These are phyloP conservation scores for Heteronetta atricapilla DNA, from an alignment of 2,113 vertebrate species.

Conservation along the genomic window DNA sequence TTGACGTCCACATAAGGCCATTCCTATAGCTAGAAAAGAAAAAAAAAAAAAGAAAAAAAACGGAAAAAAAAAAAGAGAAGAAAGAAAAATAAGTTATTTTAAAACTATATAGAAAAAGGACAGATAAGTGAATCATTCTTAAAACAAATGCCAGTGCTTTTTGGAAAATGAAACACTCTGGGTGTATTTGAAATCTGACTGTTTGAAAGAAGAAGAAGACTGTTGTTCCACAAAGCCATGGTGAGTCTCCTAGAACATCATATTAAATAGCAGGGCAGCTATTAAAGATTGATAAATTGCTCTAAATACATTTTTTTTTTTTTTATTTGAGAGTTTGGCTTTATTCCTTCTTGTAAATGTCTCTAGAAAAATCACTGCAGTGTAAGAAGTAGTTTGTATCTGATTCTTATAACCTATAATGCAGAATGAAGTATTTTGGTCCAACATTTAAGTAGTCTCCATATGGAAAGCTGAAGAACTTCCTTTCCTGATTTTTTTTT, in stretches of 20 bases:
- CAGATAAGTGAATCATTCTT: background rate
- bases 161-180: conserved; percentile 29
- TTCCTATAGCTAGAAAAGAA: background rate
- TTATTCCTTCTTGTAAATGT: conserved; percentile 45
- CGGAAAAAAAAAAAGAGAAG: background rate
- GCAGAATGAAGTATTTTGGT: background rate
- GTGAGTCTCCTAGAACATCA: conserved; percentile 15
- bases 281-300: conserved; percentile 49
- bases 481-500: background rate
- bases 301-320: conserved; percentile 5
- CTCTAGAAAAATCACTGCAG: background rate
- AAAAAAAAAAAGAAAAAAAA: too few relatives aligned
- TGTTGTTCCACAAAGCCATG: conserved; percentile 25
- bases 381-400: background rate
- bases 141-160: conserved; percentile 12
- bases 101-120: background rate
- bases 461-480: background rate
- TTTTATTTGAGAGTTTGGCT: conserved; percentile 28
- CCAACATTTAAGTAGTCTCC: background rate
- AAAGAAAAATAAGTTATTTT: background rate
- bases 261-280: conserved; percentile 47
- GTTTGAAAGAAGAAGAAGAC: conserved; percentile 13
- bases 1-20: background rate
- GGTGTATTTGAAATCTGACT: background rate
- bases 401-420: background rate